phyloP scores from a whole-genome alignment of 2,888 invertebrate species.

The Amphipyra tragopoginis region DNA sequence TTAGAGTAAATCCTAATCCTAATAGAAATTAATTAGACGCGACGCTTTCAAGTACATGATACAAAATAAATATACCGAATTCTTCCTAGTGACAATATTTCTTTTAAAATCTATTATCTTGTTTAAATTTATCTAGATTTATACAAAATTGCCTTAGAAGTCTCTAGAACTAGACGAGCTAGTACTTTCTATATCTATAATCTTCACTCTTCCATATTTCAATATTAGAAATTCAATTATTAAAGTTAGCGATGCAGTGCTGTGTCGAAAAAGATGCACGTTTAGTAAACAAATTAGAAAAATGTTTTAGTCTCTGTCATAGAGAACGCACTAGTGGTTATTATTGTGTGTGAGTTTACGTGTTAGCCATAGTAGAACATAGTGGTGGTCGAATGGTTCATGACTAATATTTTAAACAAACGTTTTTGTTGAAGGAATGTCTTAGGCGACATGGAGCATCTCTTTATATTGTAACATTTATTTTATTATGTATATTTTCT shows the following conservation, averaged over 20 bases:
- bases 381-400: slow-evolving; percentile 64
- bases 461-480: slow-evolving; percentile 68
- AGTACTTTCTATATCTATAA: slow-evolving; percentile 77
- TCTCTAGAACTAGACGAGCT: slow-evolving; percentile 78
- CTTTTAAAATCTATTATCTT: slow-evolving; percentile 46
- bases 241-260: slow-evolving; percentile 69
- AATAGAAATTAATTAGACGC: slow-evolving; percentile 50
- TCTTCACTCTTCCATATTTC: slow-evolving; percentile 90
- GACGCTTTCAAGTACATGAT: slow-evolving; percentile 56
- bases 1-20: slow-evolving; percentile 37
- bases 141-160: slow-evolving; percentile 60
- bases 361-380: slow-evolving; percentile 75
- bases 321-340: slow-evolving; percentile 81
- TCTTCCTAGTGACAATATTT: slow-evolving; percentile 45
- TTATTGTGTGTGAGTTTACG: slow-evolving; percentile 78
- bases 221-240: slow-evolving; percentile 71
- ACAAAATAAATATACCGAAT: slow-evolving; percentile 63
- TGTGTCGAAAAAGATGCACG: slow-evolving; percentile 81
- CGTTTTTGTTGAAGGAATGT: slow-evolving; percentile 81
- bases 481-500: slow-evolving; percentile 60
- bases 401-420: slow-evolving; percentile 65
- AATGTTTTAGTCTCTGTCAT: slow-evolving; percentile 73
- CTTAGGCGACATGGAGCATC: slow-evolving; percentile 81
- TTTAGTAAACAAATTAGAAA: slow-evolving; percentile 78
- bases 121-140: slow-evolving; percentile 51